Conservation (phyloP, 2,888 invertebrate genomes). For the Heliconius ismenius region DNA sequence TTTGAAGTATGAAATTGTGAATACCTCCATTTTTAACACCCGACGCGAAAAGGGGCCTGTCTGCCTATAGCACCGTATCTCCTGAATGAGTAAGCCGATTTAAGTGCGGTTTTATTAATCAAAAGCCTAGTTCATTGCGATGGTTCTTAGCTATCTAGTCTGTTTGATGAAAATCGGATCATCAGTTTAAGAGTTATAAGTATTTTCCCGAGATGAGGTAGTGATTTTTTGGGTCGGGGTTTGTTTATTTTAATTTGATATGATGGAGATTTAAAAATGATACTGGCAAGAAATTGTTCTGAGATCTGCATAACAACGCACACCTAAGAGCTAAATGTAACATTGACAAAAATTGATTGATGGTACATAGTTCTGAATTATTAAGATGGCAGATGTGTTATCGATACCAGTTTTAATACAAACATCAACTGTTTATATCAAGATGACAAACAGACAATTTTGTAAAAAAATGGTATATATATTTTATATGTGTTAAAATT, state of each 20-base stretch:
- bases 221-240: too few relatives aligned
- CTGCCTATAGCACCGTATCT: too few relatives aligned
- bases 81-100: too few relatives aligned
- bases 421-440: neutral
- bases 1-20: neutral
- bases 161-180: too few relatives aligned
- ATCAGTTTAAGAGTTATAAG: neutral
- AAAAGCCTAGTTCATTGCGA: too few relatives aligned
- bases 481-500: neutral
- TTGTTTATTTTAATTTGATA: neutral
- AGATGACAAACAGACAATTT: neutral
- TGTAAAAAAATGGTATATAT: neutral
- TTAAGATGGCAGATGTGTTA: neutral
- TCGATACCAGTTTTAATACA: neutral
- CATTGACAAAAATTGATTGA: neutral
- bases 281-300: neutral
- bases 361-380: neutral
- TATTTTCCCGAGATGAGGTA: too few relatives aligned
- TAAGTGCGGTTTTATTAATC: too few relatives aligned
- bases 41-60: too few relatives aligned
- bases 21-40: too few relatives aligned
- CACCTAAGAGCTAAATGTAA: neutral
- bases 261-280: neutral
- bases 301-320: neutral
- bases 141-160: too few relatives aligned